Base-by-base conservation (phyloP, 2,797 vertebrate genomes). In the Rhynchotus rufescens region DNA sequence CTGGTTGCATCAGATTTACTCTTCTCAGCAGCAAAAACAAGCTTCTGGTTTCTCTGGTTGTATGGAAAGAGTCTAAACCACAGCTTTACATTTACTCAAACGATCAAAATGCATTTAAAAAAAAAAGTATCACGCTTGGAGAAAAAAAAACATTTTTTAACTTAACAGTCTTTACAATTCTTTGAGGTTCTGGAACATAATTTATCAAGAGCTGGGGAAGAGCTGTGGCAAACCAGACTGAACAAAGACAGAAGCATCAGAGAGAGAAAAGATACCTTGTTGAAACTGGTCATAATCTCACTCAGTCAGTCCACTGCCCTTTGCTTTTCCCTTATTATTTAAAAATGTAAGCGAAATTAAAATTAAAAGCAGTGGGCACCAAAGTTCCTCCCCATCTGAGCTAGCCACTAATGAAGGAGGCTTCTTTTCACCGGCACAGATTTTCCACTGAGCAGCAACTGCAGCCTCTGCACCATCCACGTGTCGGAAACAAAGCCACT, bases 401-500 rank as follows among this genome's bases (percentile, higher is more conserved):
- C 66, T 90, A 83, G 56, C 84, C 83, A 67, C 64, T 79, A 89
- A 93, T 30, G 65, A 83, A 65, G 69, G 76, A 93, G 59, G 60
- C 15, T 92, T 88, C 21, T 87, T 93, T 95, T 76, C 87, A 80
- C 57, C 64, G 28, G 68, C 61, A 90, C 64, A 1, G 36, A 81
- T 65, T 75, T 83, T 86, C 84, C 90, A 73, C 73, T 90, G 56
- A 83, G 88, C 64, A 88, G 88, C 88, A 86, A 90, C 86, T 1
- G 20, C 72, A 88, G 91, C 42, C 57, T 86, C 66, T 93, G 66
- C 60, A 34, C 45, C 30, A 22, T 88, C 83, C 87, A 94, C 60
- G 38, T 88, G 54, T 95, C 62, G 66, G 80, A 95, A 96, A 96
- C 87, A 85, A 97, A 96, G 86, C 52, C 88, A 84, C 75, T 96